These are phyloP conservation scores for Nothura maculosa DNA, from an alignment of 2,797 vertebrate species.

Conservation along the genomic window DNA sequence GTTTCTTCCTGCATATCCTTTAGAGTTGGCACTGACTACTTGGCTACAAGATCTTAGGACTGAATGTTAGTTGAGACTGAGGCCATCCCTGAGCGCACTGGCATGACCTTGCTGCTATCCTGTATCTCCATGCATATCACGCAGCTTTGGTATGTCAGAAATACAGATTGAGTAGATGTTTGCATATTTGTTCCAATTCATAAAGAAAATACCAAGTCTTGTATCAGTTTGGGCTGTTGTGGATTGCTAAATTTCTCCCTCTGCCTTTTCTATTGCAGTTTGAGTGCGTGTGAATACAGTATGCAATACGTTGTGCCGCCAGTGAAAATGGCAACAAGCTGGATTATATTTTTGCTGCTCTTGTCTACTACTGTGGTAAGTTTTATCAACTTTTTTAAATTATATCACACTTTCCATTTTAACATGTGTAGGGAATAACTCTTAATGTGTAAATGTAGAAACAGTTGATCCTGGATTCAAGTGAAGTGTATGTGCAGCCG, in stretches of 20 bases:
- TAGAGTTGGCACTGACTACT: background rate
- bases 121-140: background rate
- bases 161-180: rapidly evolving
- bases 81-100: background rate
- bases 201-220: background rate
- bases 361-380: conserved; percentile 82
- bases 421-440: background rate
- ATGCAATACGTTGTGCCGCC: conserved; percentile 22
- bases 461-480: background rate
- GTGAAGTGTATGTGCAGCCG: background rate
- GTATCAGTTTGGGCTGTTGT: background rate
- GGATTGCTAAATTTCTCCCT: background rate
- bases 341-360: conserved; percentile 77
- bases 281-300: conserved; percentile 16
- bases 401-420: background rate
- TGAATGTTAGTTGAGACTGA: rapidly evolving
- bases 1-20: background rate
- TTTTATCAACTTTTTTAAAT: background rate
- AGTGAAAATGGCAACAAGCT: conserved; percentile 78
- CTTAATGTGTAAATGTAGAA: background rate
- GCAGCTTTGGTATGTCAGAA: rapidly evolving
- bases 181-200: background rate
- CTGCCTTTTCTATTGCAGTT: conserved; percentile 62
- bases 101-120: background rate
- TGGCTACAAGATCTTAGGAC: background rate